These are phyloP conservation scores for Cheilosia variabilis DNA, from an alignment of 2,888 invertebrate species.

Conservation along the genomic window DNA sequence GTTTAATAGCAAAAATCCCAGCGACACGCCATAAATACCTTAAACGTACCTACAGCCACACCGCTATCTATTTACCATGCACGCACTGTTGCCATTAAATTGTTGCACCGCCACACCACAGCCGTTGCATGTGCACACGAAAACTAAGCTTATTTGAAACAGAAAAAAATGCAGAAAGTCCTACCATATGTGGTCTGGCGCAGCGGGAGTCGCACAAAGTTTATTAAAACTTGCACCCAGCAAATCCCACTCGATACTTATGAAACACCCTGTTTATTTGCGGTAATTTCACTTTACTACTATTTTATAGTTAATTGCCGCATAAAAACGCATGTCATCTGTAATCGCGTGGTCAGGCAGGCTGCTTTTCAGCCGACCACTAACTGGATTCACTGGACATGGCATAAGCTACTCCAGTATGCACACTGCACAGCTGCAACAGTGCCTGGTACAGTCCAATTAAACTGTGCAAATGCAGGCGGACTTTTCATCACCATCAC, in stretches of 20 bases:
- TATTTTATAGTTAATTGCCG: conserved; percentile 76
- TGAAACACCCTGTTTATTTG: conserved; percentile 76
- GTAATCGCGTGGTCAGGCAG: conserved; percentile 37
- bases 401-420: not conserved
- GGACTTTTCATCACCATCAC: conserved; percentile 67
- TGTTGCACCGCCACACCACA: conserved; percentile 34
- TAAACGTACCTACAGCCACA: conserved; percentile 30
- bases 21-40: conserved; percentile 38
- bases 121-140: conserved; percentile 22
- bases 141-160: conserved; percentile 7
- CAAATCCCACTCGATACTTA: conserved; percentile 53
- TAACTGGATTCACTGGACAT: not conserved
- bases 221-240: conserved; percentile 42
- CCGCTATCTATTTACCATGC: conserved; percentile 48
- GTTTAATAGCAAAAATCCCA: conserved; percentile 43
- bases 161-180: not conserved
- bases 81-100: conserved; percentile 35
- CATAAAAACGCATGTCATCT: conserved; percentile 70
- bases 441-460: conserved; percentile 7
- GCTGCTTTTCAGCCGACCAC: conserved; percentile 49
- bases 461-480: conserved; percentile 41
- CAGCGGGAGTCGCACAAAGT: not conserved
- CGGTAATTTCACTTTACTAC: conserved; percentile 71
- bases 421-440: conserved; percentile 37
- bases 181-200: conserved; percentile 39